Evolutionary conservation across 2,797 vertebrate species (phyloP).

Genomic region (Hippopotamyrus pictus): DNA sequence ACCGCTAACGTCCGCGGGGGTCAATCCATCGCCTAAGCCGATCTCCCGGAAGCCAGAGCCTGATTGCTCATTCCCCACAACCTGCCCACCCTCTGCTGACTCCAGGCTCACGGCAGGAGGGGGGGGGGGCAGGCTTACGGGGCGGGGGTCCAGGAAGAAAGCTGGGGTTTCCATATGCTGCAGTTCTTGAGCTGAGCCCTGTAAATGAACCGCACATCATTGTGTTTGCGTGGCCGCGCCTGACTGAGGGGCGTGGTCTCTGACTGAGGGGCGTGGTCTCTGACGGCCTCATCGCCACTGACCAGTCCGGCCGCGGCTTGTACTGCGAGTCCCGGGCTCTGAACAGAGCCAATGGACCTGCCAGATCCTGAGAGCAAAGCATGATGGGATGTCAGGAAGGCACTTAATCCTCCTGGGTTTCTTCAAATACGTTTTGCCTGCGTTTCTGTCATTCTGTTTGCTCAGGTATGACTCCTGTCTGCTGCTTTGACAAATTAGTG

Average conservation of each 20-base stretch:
- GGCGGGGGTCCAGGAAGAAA: conserved; percentile 9
- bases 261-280: not conserved
- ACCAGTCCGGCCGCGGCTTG: not conserved
- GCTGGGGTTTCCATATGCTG: conserved; percentile 19
- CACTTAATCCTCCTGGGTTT: not conserved
- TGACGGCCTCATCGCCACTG: not conserved
- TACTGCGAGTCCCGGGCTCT: not conserved
- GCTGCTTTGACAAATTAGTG: not conserved
- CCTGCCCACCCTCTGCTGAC: conserved; percentile 3
- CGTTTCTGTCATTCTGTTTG: not conserved
- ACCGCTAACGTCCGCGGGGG: not conserved
- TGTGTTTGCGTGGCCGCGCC: not conserved
- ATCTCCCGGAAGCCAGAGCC: not conserved
- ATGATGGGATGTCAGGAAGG: not conserved
- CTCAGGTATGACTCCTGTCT: not conserved
- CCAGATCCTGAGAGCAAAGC: not conserved
- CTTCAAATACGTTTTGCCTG: not conserved
- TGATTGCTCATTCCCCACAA: not conserved
- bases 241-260: not conserved
- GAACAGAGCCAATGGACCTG: not conserved
- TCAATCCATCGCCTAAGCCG: conserved; percentile 8
- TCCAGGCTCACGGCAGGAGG: not conserved
- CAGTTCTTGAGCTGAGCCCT: not conserved
- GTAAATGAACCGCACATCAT: not conserved
- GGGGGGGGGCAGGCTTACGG: not conserved